These are phyloP conservation scores for Cheilosia variabilis DNA, from an alignment of 2,888 invertebrate genomes.

Conservation along the genomic window DNA sequence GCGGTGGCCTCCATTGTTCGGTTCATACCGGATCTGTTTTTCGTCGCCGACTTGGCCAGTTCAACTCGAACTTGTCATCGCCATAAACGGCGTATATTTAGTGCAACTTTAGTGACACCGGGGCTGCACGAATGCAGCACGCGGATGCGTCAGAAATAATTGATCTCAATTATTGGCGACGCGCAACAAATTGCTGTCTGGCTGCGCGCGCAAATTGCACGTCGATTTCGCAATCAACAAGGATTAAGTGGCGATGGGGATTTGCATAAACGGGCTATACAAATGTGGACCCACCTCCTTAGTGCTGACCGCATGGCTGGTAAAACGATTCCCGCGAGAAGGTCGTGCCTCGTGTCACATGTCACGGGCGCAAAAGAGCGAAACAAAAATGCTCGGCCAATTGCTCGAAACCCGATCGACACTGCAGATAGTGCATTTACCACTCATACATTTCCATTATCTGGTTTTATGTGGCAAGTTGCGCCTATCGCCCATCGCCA, in stretches of 20 bases:
- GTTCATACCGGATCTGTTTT: background rate
- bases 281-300: background rate
- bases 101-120: constrained; percentile 40
- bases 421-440: constrained; percentile 51
- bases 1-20: constrained; percentile 52
- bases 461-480: constrained; percentile 24
- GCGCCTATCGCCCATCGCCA: constrained; percentile 43
- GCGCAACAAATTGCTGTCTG: constrained; percentile 64
- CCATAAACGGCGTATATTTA: constrained; percentile 41
- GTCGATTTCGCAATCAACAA: constrained; percentile 29
- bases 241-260: constrained; percentile 15
- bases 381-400: constrained; percentile 37
- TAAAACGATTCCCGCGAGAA: constrained; percentile 15
- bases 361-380: constrained; percentile 13
- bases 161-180: constrained; percentile 72
- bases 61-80: constrained; percentile 58
- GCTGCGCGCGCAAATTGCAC: no score
- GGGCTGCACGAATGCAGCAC: constrained; percentile 4
- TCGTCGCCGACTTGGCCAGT: background rate
- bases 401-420: constrained; percentile 40
- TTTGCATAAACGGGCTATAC: constrained; percentile 18
- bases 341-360: constrained; percentile 30
- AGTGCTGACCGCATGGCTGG: constrained; percentile 30
- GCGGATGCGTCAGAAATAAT: constrained; percentile 67
- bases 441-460: constrained; percentile 49